Conservation (phyloP, 2,888 invertebrate genomes). For the Aphelenchoides bicaudatus region DNA sequence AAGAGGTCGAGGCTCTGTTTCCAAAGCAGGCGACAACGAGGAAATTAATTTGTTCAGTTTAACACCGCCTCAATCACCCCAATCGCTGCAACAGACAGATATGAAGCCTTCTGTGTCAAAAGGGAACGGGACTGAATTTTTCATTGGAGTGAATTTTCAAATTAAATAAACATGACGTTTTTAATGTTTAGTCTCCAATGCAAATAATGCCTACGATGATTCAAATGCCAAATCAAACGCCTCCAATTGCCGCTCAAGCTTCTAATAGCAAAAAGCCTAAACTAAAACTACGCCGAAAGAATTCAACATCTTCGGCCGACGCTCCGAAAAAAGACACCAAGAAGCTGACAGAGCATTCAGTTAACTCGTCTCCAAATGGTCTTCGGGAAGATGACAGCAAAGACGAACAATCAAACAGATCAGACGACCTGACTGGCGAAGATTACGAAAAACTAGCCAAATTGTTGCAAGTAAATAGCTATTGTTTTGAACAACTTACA, state of each 20-base stretch:
- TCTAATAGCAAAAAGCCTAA: constrained; percentile 7
- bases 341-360: neutral
- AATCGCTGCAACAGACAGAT: neutral
- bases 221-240: constrained; percentile 1
- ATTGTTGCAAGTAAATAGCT: constrained; percentile 23
- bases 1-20: constrained; percentile 36
- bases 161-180: too few relatives aligned
- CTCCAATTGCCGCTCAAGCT: neutral
- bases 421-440: constrained; percentile 9
- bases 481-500: neutral
- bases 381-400: constrained; percentile 4
- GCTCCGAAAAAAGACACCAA: constrained; percentile 7
- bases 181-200: neutral
- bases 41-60: constrained; percentile 7
- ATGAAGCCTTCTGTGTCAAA: neutral
- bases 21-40: neutral
- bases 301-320: neutral
- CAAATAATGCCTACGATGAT: neutral
- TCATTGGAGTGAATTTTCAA: too few relatives aligned
- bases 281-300: constrained; percentile 11
- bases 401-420: constrained; percentile 9
- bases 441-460: constrained; percentile 28
- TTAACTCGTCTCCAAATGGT: neutral
- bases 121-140: neutral
- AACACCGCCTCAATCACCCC: neutral